Base-by-base conservation (phyloP, 2,888 invertebrate genomes). In the Chrysolina oricalcia region DNA sequence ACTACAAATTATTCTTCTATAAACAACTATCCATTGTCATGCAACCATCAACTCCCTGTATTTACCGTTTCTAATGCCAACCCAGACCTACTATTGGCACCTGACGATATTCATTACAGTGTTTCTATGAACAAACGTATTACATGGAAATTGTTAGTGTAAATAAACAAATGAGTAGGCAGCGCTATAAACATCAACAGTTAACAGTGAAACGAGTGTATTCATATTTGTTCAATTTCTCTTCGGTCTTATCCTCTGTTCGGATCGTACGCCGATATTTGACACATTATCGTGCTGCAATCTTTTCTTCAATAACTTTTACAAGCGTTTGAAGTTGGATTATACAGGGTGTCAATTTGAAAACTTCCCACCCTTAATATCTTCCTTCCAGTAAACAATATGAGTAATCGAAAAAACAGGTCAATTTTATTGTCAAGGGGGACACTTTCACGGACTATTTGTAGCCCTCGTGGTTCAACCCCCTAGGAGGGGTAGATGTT, bases 151-250 rank as follows among this genome's bases (percentile, higher is more conserved):
- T 27, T 27, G 35, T 59, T 27, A 35, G 59, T 59, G 59, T 59
- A 27, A 15, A 59, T 35, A 59, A 59, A 59, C 59, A 35, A 27
- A 59, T 27, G 59, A 59, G 27, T 27, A n/a, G 59, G 59, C 59
- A 27, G 15, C 59, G 59, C 59, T 27, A 59, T 27, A 59, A 59
- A 59, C 59, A 59, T 13, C 21, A 11, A 53, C 53, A 53, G 53
- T 21, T 53, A 53, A 59, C 53, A 70, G 59, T 62, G 23, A 59
- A 59, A 43, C 27, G 11, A 63, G 59, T 63, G 27, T 50, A n/a
- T 21, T 35, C 53, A 19, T 27, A 15, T 56, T 59, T 59, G 59
- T 35, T 27, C 59, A 35, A 59, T 59, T 59, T 59, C 59, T 59
- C 59, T 59, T 59, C 59, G 15, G 2, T 35, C 59, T 59, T n/a